Base-by-base conservation (phyloP, 2,888 invertebrate genomes). In the Unio pictorum region DNA sequence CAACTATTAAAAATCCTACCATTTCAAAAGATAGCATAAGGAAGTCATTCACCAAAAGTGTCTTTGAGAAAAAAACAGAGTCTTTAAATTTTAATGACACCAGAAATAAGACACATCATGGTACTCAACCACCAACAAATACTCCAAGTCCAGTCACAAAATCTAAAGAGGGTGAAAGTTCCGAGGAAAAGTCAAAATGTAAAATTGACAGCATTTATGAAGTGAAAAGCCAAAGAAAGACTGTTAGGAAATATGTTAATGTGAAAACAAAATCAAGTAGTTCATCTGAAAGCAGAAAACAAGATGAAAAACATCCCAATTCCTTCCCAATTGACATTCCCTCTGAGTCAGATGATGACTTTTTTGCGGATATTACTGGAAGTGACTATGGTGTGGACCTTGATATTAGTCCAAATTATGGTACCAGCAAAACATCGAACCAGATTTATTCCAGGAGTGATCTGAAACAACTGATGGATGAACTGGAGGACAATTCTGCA, bases 11-110 rank as follows among this genome's bases (percentile, higher is more conserved):
- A 34, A 34, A 34, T 1, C 34, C 34, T 26, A 67, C 70, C 2
- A 72, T 72, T 17, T 74, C 76, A 11, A 60, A 64, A 62, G 34
- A 62, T 1, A 45, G 45, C 45, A 30, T 67, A 18, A 26, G 56
- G 56, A 64, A n/a, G 34, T 64, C 45, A 23, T 28, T 45, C 55
- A 26, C 18, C 63, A 23, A 67, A 67, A n/a, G 30, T 57, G 45
- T 67, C 67, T 11, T 61, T 61, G 26, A 34, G 28, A 20, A 60
- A 65, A 26, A 30, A 56, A 1, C 28, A n/a, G 28, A 65, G 26
- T 23, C 61, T 60, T 15, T 18, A 23, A 28, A 23, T 55, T n/a
- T 45, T 30, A 56, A 6, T 55, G 1, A 65, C 57, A 28, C 56
- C 64, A 61, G 61, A 64, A 45, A 58, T 11, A 55, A n/a, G 11